phyloP scores from a whole-genome alignment of 2,113 vertebrate genomes.

The Rhagologus leucostigma region DNA sequence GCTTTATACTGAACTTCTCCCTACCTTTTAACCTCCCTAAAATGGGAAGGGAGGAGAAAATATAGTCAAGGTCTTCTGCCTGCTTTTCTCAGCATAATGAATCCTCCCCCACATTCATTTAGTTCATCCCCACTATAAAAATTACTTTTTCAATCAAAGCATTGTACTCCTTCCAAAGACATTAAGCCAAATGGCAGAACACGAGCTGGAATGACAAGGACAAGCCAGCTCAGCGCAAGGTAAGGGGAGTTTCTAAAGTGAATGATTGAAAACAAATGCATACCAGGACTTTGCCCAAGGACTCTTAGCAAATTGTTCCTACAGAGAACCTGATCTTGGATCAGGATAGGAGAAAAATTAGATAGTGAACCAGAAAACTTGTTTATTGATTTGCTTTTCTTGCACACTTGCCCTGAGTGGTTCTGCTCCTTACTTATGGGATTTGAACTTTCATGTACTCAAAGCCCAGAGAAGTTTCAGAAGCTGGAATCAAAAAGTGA shows the following conservation, averaged over 20 bases:
- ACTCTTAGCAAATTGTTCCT: neutral
- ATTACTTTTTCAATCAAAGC: conserved; percentile 60
- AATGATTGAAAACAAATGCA: neutral
- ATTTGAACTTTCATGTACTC: neutral
- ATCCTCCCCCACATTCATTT: conserved; percentile 58
- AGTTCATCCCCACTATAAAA: conserved; percentile 48
- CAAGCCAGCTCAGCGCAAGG: conserved; percentile 19
- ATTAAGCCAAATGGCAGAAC: conserved; percentile 54
- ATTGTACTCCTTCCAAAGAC: conserved; percentile 61
- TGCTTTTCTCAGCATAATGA: conserved; percentile 25
- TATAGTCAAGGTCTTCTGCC: conserved; percentile 46
- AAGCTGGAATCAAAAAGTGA: neutral
- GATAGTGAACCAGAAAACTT: neutral
- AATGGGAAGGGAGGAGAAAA: neutral
- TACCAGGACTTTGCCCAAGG: neutral
- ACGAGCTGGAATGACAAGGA: conserved; percentile 54
- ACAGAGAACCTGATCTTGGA: neutral
- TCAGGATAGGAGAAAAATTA: neutral
- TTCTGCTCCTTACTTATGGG: neutral
- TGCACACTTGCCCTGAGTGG: neutral
- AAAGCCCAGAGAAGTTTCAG: neutral
- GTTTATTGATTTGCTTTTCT: neutral
- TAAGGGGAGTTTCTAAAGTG: conserved; percentile 10
- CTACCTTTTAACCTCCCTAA: conserved; percentile 28
- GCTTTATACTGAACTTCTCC: neutral